Evolutionary conservation across 2,888 invertebrate genomes (phyloP), one percentile per base, ranked within the genome.

Genomic region (Mythimna albipuncta): DNA sequence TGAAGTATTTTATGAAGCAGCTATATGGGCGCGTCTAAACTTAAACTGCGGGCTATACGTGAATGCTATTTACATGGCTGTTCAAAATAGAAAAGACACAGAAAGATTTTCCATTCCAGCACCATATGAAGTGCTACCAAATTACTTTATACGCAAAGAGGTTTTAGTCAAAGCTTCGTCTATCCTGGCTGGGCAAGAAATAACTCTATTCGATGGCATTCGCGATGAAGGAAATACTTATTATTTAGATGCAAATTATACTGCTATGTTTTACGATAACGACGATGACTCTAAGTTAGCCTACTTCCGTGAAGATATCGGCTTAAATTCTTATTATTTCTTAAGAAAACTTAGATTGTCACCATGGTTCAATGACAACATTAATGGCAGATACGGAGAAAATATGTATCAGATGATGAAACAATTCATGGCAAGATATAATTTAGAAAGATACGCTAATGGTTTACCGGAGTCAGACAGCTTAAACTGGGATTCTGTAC

Each of bases 221-320:
- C 90, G 90, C 10, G 90, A 92, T 68, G 94, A 94, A 85, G 96
- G 94, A 16, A 95, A 94, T 77, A 82, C 92, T 7, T 96, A 94
- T 71, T 89, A 91, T 63, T 81, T 96, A 47, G 92, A 93, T 73
- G 91, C 94, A 44, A 94, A 95, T 84, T 96, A 96, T 68, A 96
- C 96, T 64, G 84, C 89, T 21, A 89, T 94, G 73, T 93, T 94
- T 76, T 91, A 90, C 67, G 92, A 94, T 55, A 93, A 94, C 58
- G 90, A 93, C 78, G 91, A 95, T n/a, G 97, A 98, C 81, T 95
- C 96, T 75, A 96, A 96, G 85, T 85, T 98, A 70, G 96, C 97
- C 61, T 98, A 98, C 91, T 98, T 97, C 91, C 97, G 97, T n/a
- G 98, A 98, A 91, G 98, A 98, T 88, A 93, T 98, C 72, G 97